Evolutionary conservation across 1,140 invertebrate genomes (phyloP).

Genomic region (Lanistes nyassanus): DNA sequence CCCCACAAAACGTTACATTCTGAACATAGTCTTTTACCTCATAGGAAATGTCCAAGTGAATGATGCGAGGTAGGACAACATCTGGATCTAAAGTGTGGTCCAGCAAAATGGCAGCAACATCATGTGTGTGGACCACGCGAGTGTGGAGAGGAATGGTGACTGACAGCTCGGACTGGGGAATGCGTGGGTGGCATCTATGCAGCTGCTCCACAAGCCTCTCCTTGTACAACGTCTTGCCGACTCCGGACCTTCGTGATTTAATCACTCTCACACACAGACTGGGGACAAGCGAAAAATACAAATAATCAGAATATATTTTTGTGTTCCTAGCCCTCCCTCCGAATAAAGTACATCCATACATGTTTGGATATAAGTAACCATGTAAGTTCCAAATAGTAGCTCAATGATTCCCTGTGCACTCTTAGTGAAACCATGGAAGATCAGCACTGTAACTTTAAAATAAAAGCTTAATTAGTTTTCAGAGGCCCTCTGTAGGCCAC

Average conservation of each 20-base stretch:
- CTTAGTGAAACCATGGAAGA: no score
- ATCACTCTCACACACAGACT: constrained; percentile 47
- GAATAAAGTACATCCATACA: no score
- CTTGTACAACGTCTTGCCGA: constrained; percentile 55
- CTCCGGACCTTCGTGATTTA: constrained; percentile 55
- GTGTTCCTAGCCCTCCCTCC: no score
- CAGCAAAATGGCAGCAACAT: constrained; percentile 37
- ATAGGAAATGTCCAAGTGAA: constrained; percentile 59
- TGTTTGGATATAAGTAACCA: no score
- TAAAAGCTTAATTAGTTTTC: no score
- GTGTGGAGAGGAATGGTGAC: constrained; percentile 48
- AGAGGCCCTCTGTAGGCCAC: no score
- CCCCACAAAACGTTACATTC: no score
- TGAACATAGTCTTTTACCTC: constrained; percentile 43
- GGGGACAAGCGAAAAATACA: no score
- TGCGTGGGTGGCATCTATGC: background rate
- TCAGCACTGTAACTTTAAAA: no score
- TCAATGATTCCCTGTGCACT: no score
- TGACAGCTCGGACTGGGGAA: background rate
- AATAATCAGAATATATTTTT: no score
- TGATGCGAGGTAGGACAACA: constrained; percentile 37
- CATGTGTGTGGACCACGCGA: constrained; percentile 36
- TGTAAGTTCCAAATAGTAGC: no score
- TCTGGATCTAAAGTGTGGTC: constrained; percentile 30
- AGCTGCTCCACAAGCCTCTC: constrained; percentile 40